Conservation (phyloP, 2,113 vertebrate species). For the Corythornis cristatus region DNA sequence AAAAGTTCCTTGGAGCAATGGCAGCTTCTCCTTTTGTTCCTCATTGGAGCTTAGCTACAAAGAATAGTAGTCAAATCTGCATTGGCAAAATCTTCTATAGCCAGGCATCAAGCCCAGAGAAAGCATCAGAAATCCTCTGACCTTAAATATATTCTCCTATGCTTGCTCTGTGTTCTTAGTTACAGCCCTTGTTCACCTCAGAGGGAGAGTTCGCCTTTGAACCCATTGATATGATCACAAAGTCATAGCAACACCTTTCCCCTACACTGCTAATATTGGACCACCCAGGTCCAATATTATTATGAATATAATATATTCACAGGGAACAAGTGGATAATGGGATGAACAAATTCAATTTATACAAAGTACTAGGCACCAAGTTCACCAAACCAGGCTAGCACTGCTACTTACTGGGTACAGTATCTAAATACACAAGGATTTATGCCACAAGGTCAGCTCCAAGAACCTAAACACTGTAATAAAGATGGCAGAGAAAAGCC, state of each 20-base stretch:
- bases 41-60: not conserved
- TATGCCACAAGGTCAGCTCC: not conserved
- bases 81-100: not conserved
- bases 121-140: not conserved
- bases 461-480: not conserved
- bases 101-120: not conserved
- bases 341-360: not conserved
- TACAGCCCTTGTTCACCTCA: not conserved
- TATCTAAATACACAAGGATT: not conserved
- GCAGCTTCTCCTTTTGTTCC: not conserved
- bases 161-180: not conserved
- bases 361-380: not conserved
- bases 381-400: not conserved
- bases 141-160: not conserved
- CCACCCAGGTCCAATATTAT: not conserved
- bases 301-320: not conserved
- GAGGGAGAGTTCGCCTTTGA: constrained; percentile 16
- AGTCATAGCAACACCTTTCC: not conserved
- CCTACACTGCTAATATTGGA: not conserved
- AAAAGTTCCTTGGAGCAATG: not conserved
- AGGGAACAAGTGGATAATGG: not conserved
- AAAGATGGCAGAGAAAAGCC: not conserved
- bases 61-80: not conserved
- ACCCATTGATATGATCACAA: not conserved
- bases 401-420: not conserved